phyloP scores from a whole-genome alignment of 1,140 invertebrate species.

The Habropoda laboriosa region DNA sequence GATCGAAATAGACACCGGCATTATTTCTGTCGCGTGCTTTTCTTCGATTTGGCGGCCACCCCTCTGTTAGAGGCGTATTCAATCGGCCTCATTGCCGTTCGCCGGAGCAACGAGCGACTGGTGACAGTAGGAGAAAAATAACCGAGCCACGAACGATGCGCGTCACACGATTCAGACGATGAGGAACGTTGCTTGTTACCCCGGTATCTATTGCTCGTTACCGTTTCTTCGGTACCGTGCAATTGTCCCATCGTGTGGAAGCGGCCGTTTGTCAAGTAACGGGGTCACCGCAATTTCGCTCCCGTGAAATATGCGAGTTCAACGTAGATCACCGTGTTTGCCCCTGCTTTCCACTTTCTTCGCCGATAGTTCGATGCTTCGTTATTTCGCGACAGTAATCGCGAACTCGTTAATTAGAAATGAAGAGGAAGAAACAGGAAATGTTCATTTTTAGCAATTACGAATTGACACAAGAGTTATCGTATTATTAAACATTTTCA shows the following conservation, averaged over 20 bases:
- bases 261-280: conserved; percentile 32
- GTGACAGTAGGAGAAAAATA: background rate
- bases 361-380: background rate
- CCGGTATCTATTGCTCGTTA: conserved; percentile 40
- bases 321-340: background rate
- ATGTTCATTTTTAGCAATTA: no score
- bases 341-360: background rate
- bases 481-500: no score
- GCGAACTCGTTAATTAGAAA: no score
- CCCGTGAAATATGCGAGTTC: conserved; percentile 7
- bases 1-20: conserved; percentile 29
- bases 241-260: background rate
- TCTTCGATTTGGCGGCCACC: conserved; percentile 11
- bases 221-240: conserved; percentile 21
- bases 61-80: conserved; percentile 12
- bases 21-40: conserved; percentile 18
- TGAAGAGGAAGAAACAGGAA: no score
- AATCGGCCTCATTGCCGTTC: background rate
- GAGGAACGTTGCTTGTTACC: conserved; percentile 34
- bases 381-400: background rate
- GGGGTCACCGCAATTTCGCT: conserved; percentile 18
- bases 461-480: no score
- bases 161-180: conserved; percentile 28
- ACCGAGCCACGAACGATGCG: background rate
- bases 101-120: background rate